A percentile compares a stretch with the other conserved stretches of the same genome.
These are phyloP conservation scores for Subacronicta megacephala DNA, from an alignment of 2,888 invertebrate genomes.

Conservation along the genomic window DNA sequence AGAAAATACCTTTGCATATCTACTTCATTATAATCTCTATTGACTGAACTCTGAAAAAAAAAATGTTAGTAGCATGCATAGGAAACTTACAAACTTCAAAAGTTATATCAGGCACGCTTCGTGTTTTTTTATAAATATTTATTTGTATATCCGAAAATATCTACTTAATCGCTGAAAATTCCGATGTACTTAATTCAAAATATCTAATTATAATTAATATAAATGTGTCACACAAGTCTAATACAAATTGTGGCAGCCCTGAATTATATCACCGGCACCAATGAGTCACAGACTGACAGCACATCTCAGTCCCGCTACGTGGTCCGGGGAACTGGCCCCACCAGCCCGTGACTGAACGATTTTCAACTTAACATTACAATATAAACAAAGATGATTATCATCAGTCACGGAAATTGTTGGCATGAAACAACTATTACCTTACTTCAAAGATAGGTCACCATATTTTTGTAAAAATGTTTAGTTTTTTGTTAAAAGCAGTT, in stretches of 20 bases:
- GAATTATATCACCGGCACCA: conserved; percentile 13
- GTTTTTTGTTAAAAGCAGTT: neutral
- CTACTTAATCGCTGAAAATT: no score
- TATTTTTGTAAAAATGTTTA: neutral
- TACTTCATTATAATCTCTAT: no score
- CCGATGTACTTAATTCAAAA: no score
- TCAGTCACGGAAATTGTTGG: conserved; percentile 33
- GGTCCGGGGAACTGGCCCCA: conserved; percentile 44
- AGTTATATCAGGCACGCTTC: no score
- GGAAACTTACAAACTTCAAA: no score
- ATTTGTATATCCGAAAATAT: no score
- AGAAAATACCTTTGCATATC: no score
- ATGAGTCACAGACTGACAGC: conserved; percentile 47
- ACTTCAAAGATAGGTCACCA: neutral
- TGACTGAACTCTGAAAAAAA: no score
- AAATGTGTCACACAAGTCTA: no score
- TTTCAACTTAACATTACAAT: conserved; percentile 54
- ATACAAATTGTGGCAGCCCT: conserved; percentile 41
- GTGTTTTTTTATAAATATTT: no score
- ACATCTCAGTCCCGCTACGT: conserved; percentile 61
- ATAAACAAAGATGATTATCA: conserved; percentile 42
- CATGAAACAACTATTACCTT: conserved; percentile 14
- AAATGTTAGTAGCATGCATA: no score
- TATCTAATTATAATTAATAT: no score
- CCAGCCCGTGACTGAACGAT: conserved; percentile 61